Percentiles rank a stretch among this genome's conserved stretches.
These are phyloP conservation scores for Notoglanidium macrostoma DNA, from an alignment of 2,797 vertebrate species.

Conservation along the genomic window DNA sequence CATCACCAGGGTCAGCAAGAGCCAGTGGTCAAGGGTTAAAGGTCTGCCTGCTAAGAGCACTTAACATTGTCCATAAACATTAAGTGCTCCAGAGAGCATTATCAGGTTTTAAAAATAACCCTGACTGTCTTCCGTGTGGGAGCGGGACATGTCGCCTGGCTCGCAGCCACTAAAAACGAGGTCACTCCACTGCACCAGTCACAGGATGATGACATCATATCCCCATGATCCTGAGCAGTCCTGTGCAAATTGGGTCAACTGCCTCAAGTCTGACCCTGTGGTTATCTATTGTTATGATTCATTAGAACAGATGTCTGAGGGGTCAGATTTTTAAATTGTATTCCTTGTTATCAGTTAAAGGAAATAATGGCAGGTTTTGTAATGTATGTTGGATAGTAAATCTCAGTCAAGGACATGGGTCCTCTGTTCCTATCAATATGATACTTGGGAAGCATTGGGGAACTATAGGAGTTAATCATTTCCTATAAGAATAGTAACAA, in stretches of 20 bases:
- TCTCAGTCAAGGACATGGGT: background rate
- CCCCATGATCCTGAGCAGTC: constrained; percentile 23
- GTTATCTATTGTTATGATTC: constrained; percentile 20
- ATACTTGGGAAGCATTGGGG: background rate
- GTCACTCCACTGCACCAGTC: constrained; percentile 28
- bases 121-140: constrained; percentile 39
- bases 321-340: background rate
- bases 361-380: background rate
- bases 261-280: constrained; percentile 23
- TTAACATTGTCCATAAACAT: constrained; percentile 15
- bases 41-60: constrained; percentile 49
- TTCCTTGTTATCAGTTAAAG: constrained; percentile 7
- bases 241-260: constrained; percentile 57
- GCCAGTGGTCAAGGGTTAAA: constrained; percentile 31
- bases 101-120: constrained; percentile 54
- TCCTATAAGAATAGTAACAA: background rate
- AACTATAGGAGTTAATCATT: background rate
- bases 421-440: background rate
- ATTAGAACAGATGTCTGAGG: constrained; percentile 7
- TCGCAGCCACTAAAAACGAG: constrained; percentile 44
- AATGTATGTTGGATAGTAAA: background rate
- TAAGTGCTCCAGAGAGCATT: background rate
- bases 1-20: constrained; percentile 37
- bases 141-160: constrained; percentile 49
- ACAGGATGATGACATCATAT: constrained; percentile 51